Evolutionary conservation across 1,140 invertebrate genomes (phyloP), one percentile per base, ranked within the genome.

Genomic region (Leptopilina boulardi): DNA sequence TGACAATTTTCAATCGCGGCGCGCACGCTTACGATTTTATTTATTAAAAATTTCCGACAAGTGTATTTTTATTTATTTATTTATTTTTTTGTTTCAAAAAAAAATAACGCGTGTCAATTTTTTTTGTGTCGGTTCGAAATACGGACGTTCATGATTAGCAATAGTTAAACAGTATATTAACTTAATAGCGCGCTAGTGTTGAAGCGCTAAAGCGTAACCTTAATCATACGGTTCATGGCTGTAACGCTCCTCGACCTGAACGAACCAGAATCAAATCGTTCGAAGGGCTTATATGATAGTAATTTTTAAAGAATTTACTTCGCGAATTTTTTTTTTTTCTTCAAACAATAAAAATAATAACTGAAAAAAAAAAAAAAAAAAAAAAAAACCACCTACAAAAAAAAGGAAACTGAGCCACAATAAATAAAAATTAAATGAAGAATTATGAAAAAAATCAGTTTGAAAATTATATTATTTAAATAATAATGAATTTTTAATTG

Each of bases 111-210:
- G 15, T 77, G 81, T 79, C 78, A 73, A 84, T 78, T 73, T 75
- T 75, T 73, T 70, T 77, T 78, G 47, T 42, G 77, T 78, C 59
- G 47, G 59, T 77, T 78, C 59, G 73, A 82, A 83, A 78, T 73
- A 71, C 80, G 83, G 83, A 86, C 80, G 80, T 84, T 77, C 80
- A 82, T 83, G 83, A 86, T 86, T 86, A 86, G 74, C 81, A 77
- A 79, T 78, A 83, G 82, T 84, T 84, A 82, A 78, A 42, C 80
- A 70, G n/a, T n/a, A 79, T 80, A 83, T 83, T 82, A 82, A 84
- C 79, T 81, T 84, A 82, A 83, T 85, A 80, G 79, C 71, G 81
- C 76, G 78, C 77, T 80, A 81, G 77, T 77, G 81, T 78, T 51
- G 75, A 77, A 79, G 81, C 70, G 78, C 54, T 79, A 80, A 82